These are phyloP conservation scores for Perca flavescens DNA, from an alignment of 2,113 vertebrate genomes.

Conservation along the genomic window DNA sequence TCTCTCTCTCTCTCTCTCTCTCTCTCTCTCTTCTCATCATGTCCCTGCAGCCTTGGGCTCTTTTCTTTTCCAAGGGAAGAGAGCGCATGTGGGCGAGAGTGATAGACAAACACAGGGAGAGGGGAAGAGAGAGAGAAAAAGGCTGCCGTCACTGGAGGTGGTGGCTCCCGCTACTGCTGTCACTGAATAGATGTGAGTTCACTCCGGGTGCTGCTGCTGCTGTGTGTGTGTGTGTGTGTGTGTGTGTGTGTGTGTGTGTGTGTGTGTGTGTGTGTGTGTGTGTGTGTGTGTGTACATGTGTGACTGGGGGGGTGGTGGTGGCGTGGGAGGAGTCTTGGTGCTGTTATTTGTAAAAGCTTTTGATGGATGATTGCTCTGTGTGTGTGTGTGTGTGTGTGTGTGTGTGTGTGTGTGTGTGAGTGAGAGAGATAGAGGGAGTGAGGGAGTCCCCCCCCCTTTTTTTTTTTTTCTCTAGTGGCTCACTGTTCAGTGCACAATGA, in stretches of 20 bases:
- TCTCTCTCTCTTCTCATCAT: constrained; percentile 35
- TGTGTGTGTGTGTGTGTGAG: constrained; percentile 39
- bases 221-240: constrained; percentile 53
- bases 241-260: constrained; percentile 29
- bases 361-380: constrained; percentile 88
- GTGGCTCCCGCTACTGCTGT: constrained; percentile 56
- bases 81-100: constrained; percentile 51
- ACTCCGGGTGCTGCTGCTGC: constrained; percentile 67
- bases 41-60: constrained; percentile 54
- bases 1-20: background rate
- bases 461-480: constrained; percentile 63
- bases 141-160: constrained; percentile 70
- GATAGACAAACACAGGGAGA: constrained; percentile 31
- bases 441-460: constrained; percentile 73
- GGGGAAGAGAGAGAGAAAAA: constrained; percentile 27
- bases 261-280: constrained; percentile 55
- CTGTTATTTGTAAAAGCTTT: constrained; percentile 86
- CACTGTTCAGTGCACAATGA: constrained; percentile 80
- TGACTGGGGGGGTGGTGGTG: constrained; percentile 8
- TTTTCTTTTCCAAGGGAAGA: constrained; percentile 46
- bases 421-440: constrained; percentile 67
- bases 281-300: constrained; percentile 3
- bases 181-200: constrained; percentile 77
- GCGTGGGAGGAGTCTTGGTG: constrained; percentile 80
- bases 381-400: constrained; percentile 43